These are phyloP conservation scores for Pollimyrus isidori DNA, from an alignment of 2,113 vertebrate genomes.

Conservation along the genomic window DNA sequence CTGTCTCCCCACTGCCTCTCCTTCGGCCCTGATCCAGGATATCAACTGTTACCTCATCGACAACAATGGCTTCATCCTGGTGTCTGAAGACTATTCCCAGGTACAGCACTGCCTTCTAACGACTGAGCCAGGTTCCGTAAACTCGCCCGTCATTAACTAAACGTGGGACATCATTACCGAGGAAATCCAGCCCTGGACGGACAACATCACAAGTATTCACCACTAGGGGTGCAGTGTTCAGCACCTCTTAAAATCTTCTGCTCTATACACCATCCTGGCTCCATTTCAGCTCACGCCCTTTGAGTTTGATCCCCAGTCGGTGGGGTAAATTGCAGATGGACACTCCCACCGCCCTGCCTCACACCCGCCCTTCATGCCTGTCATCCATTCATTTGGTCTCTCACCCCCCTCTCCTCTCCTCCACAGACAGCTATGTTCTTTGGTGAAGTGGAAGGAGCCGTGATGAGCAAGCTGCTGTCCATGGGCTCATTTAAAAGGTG, in stretches of 20 bases:
- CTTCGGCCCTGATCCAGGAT: conserved; percentile 54
- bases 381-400: neutral
- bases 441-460: conserved; percentile 89
- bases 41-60: conserved; percentile 97
- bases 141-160: neutral
- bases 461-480: conserved; percentile 91
- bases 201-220: neutral
- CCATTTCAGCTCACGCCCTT: neutral
- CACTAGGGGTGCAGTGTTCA: neutral
- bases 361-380: conserved; percentile 7
- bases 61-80: conserved; percentile 95
- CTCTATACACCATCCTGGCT: neutral
- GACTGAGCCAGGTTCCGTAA: neutral
- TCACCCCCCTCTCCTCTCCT: conserved; percentile 1
- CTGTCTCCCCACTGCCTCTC: neutral
- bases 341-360: conserved; percentile 18
- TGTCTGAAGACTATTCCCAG: conserved; percentile 85
- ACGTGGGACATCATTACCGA: neutral
- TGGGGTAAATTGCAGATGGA: neutral
- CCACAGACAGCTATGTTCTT: conserved; percentile 90
- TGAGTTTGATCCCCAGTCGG: neutral
- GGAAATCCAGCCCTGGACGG: neutral
- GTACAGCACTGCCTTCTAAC: conserved; percentile 49
- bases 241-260: neutral
- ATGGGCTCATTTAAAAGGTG: conserved; percentile 99